Conservation (phyloP, 2,113 vertebrate genomes). For the Heterotis niloticus region DNA sequence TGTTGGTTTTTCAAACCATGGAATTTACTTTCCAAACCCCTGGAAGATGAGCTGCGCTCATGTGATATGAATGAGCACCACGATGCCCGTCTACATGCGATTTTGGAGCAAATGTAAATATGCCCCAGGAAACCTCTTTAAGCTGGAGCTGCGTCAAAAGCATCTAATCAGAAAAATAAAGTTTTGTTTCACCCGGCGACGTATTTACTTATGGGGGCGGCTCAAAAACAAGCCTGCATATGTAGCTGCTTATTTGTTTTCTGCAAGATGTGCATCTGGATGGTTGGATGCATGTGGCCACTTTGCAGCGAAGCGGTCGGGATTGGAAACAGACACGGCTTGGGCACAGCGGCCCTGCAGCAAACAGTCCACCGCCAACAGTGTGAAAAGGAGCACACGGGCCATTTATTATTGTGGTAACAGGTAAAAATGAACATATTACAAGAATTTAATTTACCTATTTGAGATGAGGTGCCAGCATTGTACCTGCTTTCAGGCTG, state of each 20-base stretch:
- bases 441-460: not conserved
- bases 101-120: slow-evolving; percentile 52
- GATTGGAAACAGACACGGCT: slow-evolving; percentile 22
- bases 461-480: not conserved
- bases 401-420: no score
- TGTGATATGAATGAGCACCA: slow-evolving; percentile 43
- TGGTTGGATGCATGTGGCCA: slow-evolving; percentile 2
- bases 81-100: slow-evolving; percentile 26
- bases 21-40: not conserved
- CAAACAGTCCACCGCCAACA: not conserved
- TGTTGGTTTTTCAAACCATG: not conserved
- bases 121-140: slow-evolving; percentile 43
- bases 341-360: not conserved
- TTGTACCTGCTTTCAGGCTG: no score
- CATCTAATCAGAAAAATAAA: slow-evolving; percentile 35
- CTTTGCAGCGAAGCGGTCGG: not conserved
- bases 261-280: slow-evolving; percentile 38
- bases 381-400: not conserved
- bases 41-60: slow-evolving; percentile 24
- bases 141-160: slow-evolving; percentile 44
- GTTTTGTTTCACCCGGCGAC: slow-evolving; percentile 34
- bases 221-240: slow-evolving; percentile 51
- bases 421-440: not conserved
- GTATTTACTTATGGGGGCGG: slow-evolving; percentile 55
- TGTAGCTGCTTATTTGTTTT: slow-evolving; percentile 61